Base-by-base conservation (phyloP, 2,888 invertebrate species). In the Laothoe populi region DNA sequence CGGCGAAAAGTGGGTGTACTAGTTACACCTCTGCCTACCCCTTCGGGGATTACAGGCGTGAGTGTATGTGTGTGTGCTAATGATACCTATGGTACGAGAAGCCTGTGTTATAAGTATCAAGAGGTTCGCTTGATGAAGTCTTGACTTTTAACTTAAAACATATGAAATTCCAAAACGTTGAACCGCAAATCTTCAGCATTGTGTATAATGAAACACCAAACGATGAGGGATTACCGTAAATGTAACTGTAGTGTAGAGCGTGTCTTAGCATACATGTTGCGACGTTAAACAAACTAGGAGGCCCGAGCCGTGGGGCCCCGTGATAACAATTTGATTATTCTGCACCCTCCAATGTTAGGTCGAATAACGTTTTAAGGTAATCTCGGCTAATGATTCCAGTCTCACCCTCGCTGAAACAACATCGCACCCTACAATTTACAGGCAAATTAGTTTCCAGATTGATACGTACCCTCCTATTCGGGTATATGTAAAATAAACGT, bases 301-400 rank as follows among this genome's bases (percentile, higher is more conserved):
- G 68, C 70, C 65, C 65, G 74, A 74, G 79, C 77, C 80, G 75
- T 81, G 84, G 73, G 75, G 70, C 68, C 67, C 72, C 67, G 67
- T 82, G 83, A 85, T 87, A 86, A 86, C 82, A 84, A 79, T 84
- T 84, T 84, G 82, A 87, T 86, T 85, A 86, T 79, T 80, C 78
- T 70, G 73, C 77, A 66, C 72, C 73, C 78, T 71, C 61, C 63
- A 70, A 63, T 71, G 69, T 69, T 71, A 74, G 69, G 69, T 67
- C 62, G 68, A 69, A 68, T 66, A 72, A 69, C 73, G 72, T 75
- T 79, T 80, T 73, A 78, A 76, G 78, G 79, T 77, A 81, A 84
- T 84, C 82, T 81, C 72, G 70, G 74, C 77, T 84, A 83, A 85
- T 81, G 77, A 79, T 79, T 74, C 71, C 73, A 76, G 74, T 68